These are phyloP conservation scores for Herpetotheres cachinnans DNA, from an alignment of 2,113 vertebrate species.

Conservation along the genomic window DNA sequence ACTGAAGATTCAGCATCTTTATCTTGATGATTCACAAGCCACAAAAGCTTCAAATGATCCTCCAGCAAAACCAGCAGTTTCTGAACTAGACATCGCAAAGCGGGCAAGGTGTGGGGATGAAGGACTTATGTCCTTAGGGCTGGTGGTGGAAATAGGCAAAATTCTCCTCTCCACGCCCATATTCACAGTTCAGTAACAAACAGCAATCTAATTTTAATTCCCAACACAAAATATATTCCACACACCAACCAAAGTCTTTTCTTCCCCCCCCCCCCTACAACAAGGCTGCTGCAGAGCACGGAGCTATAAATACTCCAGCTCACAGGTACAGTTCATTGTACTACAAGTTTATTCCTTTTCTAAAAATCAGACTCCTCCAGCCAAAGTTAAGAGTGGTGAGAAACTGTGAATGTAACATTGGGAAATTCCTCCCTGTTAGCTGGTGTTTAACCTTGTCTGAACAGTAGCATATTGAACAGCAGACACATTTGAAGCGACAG, in stretches of 20 bases:
- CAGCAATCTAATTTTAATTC: not conserved
- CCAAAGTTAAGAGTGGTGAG: not conserved
- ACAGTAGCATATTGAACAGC: not conserved
- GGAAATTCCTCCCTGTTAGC: not conserved
- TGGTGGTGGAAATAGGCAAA: not conserved
- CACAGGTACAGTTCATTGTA: not conserved
- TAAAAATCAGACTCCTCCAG: not conserved
- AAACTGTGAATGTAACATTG: not conserved
- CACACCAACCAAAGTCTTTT: not conserved
- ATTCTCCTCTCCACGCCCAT: not conserved
- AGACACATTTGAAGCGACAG: not conserved
- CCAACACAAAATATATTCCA: not conserved
- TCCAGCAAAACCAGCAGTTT: not conserved
- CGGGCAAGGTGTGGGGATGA: not conserved
- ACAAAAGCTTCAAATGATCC: not conserved
- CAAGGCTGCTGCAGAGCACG: not conserved
- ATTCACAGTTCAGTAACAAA: not conserved
- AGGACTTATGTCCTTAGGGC: not conserved
- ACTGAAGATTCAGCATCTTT: not conserved
- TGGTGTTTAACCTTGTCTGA: not conserved
- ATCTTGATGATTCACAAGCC: not conserved
- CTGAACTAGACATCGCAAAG: not conserved
- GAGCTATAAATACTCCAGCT: not conserved
- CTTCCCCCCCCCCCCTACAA: not conserved
- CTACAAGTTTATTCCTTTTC: not conserved